Conservation (phyloP, 2,888 invertebrate species). For the Pseudococcus viburni region DNA sequence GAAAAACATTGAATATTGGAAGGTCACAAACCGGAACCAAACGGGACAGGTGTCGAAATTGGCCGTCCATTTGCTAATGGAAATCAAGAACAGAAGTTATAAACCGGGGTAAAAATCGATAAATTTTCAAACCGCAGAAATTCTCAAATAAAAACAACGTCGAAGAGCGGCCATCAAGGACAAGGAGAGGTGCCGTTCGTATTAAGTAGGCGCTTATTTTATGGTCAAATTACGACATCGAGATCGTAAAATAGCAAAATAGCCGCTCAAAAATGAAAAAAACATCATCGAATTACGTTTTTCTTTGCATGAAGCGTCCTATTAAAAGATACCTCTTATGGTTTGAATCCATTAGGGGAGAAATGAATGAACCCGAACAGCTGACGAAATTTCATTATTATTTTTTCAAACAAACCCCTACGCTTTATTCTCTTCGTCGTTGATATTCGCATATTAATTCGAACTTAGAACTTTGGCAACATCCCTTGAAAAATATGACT, state of each 20-base stretch:
- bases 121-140: background rate
- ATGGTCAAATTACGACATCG: constrained; percentile 9
- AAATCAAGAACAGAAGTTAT: background rate
- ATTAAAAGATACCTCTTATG: background rate
- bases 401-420: background rate
- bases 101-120: background rate
- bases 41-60: background rate
- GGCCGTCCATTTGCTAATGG: background rate
- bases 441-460: background rate
- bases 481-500: background rate
- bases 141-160: background rate
- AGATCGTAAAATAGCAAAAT: constrained; percentile 1
- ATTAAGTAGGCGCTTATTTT: constrained; percentile 12
- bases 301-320: background rate
- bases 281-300: background rate
- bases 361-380: background rate
- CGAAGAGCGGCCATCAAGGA: background rate
- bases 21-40: background rate
- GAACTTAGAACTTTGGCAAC: background rate
- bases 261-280: background rate
- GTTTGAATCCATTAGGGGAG: background rate
- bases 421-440: background rate
- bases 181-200: too few species aligned
- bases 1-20: background rate
- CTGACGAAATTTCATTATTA: background rate